phyloP scores from a whole-genome alignment of 2,113 vertebrate species.

The Galbula dea region DNA sequence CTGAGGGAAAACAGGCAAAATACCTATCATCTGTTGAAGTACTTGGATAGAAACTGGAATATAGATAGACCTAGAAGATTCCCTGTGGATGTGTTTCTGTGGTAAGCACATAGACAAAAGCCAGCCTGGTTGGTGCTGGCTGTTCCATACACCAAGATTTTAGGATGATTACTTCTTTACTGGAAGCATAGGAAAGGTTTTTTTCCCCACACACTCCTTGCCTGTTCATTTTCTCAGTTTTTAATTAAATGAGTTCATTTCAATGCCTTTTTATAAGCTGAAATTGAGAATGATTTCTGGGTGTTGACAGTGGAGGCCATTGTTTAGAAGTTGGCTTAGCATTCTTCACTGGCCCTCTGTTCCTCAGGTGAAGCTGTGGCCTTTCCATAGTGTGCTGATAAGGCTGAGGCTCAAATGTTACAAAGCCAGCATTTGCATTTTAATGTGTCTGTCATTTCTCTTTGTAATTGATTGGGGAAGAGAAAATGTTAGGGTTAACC shows the following conservation, averaged over 20 bases:
- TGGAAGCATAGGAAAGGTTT: background rate
- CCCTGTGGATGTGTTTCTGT: background rate
- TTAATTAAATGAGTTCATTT: slow-evolving; percentile 17
- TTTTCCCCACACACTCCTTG: background rate
- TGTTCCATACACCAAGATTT: background rate
- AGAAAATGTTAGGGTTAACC: background rate
- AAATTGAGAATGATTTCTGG: slow-evolving; percentile 26
- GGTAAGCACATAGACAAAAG: background rate
- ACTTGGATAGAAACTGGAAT: background rate
- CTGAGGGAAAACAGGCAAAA: background rate
- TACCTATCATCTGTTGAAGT: background rate
- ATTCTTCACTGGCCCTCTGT: background rate
- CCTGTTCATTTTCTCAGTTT: background rate
- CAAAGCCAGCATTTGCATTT: background rate
- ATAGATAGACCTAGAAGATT: background rate
- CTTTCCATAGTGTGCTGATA: background rate
- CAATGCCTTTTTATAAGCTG: background rate
- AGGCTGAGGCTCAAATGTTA: background rate
- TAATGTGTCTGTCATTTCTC: background rate
- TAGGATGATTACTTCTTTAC: background rate
- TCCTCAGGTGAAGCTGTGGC: background rate
- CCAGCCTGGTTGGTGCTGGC: background rate
- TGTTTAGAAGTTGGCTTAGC: background rate
- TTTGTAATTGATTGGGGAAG: background rate
- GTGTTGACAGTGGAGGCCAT: background rate